These are phyloP conservation scores for Drosophila nannoptera DNA, from an alignment of 1,140 invertebrate genomes.

Conservation along the genomic window DNA sequence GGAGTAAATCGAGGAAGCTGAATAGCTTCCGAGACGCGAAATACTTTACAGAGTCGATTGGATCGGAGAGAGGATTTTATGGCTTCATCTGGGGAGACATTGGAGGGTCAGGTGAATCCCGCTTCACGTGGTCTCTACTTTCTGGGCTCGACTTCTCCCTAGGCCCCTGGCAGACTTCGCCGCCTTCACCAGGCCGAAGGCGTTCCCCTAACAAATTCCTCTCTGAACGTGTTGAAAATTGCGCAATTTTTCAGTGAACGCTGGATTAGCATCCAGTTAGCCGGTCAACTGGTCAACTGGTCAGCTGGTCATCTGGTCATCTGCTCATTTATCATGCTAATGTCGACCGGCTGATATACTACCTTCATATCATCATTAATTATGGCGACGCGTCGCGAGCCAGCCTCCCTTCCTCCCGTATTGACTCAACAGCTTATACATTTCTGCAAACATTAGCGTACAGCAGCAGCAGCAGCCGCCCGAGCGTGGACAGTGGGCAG, in stretches of 20 bases:
- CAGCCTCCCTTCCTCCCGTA: slow-evolving; percentile 27
- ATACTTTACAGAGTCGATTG: no score
- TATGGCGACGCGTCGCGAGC: slow-evolving; percentile 48
- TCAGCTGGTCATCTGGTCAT: slow-evolving; percentile 20
- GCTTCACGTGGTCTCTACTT: no score
- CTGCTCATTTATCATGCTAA: slow-evolving; percentile 71
- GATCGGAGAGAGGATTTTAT: no score
- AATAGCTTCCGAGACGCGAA: no score
- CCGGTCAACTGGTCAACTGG: slow-evolving; percentile 30
- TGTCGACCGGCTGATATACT: slow-evolving; percentile 30
- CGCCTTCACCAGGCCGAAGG: not conserved
- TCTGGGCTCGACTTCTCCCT: no score
- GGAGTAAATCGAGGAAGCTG: no score
- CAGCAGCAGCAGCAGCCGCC: slow-evolving; percentile 55
- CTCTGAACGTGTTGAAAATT: slow-evolving; percentile 44
- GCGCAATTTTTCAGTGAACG: slow-evolving; percentile 47
- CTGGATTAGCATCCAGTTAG: slow-evolving; percentile 39
- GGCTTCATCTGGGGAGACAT: no score
- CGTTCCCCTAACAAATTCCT: slow-evolving; percentile 6
- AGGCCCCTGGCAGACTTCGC: no score
- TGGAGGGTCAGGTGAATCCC: no score
- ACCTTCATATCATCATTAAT: slow-evolving; percentile 64
- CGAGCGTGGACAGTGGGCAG: slow-evolving; percentile 6
- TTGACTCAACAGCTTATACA: slow-evolving; percentile 74
- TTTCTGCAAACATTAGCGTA: slow-evolving; percentile 65